Percentiles rank a stretch among this genome's conserved stretches.
Evolutionary conservation across 2,113 vertebrate species (phyloP).

Genomic region (Bungarus multicinctus): DNA sequence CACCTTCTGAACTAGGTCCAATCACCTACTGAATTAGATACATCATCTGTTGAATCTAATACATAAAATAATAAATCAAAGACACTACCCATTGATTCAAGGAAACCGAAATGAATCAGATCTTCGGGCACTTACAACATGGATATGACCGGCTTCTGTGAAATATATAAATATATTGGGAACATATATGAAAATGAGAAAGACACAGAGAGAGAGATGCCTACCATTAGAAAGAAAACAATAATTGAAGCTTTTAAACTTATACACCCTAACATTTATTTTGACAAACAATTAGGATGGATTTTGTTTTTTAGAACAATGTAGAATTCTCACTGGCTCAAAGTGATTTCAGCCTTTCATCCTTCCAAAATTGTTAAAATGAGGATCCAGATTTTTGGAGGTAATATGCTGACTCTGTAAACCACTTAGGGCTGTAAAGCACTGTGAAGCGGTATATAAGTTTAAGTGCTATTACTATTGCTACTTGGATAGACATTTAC

Average conservation of each 20-base stretch:
- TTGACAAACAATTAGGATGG: not conserved
- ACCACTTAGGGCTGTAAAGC: too few relatives aligned
- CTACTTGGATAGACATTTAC: not conserved
- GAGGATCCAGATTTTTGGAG: not conserved
- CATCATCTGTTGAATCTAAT: constrained; percentile 49
- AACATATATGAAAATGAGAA: not conserved
- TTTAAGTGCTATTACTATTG: not conserved
- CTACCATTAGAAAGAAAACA: not conserved
- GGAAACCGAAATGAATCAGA: constrained; percentile 24
- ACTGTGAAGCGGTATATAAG: not conserved
- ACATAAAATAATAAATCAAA: constrained; percentile 51
- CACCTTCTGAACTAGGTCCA: constrained; percentile 44
- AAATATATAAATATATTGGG: constrained; percentile 3
- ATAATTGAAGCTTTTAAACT: not conserved
- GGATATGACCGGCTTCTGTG: not conserved
- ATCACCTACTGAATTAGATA: constrained; percentile 39
- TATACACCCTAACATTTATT: not conserved
- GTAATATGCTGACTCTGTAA: too few relatives aligned
- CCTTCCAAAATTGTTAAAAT: not conserved
- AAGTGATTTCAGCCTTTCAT: not conserved
- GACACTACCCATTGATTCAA: constrained; percentile 37
- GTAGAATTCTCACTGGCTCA: not conserved
- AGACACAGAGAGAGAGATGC: not conserved
- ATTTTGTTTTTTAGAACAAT: rapidly evolving
- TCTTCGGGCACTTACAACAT: not conserved